phyloP scores from a whole-genome alignment of 2,888 invertebrate genomes.

The Brenthis hecate region DNA sequence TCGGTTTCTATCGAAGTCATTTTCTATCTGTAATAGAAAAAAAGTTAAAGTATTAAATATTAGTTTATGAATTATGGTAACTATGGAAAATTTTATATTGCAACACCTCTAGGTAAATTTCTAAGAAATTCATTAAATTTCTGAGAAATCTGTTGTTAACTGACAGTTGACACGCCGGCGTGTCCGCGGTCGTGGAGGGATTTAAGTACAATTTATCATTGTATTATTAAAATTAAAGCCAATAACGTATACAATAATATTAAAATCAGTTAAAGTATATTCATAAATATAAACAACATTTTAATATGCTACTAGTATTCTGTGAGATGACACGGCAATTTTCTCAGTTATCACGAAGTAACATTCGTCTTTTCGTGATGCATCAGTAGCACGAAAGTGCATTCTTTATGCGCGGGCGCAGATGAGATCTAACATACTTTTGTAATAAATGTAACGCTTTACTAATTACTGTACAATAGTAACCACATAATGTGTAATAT shows the following conservation, averaged over 20 bases:
- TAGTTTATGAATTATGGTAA: neutral
- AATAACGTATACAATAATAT: no score
- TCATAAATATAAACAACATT: neutral
- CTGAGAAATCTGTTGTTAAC: no score
- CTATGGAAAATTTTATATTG: no score
- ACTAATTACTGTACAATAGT: neutral
- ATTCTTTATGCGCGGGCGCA: conserved; percentile 48
- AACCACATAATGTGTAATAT: neutral
- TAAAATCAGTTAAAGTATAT: neutral
- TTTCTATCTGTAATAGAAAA: conserved; percentile 71
- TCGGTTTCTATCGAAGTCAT: conserved; percentile 77
- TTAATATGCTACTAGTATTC: conserved; percentile 25
- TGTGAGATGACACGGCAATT: conserved; percentile 38
- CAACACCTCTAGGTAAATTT: no score
- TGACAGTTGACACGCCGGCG: no score
- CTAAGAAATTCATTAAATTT: no score
- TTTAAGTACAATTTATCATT: no score
- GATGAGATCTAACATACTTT: conserved; percentile 34
- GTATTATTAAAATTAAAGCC: no score
- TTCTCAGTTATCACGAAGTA: conserved; percentile 39
- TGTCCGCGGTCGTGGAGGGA: no score
- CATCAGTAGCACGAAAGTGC: conserved; percentile 58
- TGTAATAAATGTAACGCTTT: conserved; percentile 14
- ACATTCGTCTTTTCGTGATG: conserved; percentile 48
- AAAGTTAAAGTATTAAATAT: conserved; percentile 21